Base-by-base conservation (phyloP, 2,797 vertebrate genomes). In the Anableps anableps region DNA sequence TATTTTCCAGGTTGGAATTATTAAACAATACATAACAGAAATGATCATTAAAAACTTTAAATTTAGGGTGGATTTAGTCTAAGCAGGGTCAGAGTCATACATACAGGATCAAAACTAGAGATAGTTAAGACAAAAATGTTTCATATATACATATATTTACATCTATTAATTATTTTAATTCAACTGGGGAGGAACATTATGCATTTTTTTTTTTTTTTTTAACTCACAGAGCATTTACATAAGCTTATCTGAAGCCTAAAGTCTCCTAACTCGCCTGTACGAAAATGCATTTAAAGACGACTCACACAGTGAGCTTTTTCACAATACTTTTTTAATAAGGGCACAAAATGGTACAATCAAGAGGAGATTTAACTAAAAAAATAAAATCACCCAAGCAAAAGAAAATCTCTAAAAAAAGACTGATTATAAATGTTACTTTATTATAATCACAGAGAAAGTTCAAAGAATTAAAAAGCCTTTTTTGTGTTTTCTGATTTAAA, bases 251-350 rank as follows among this genome's bases (percentile, higher is more conserved):
- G 36, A 41, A 68, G 64, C 36, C 17, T 36, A 64, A 64, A 36
- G 31, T 41, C 64, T 68, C 36, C 21, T 36, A 68, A 41, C 36
- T 41, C 36, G 5, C 64, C 64, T 26, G 23, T 6, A 41, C 4
- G 1, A 45, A 45, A 2, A 8, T 74, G 75, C 10, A 82, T 58
- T 79, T 50, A 82, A 75, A 55, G 29, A 78, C 6, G 41, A 71
- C 29, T 29, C 38, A 86, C 53, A 79, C 36, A 0, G 1, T 5
- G 13, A 31, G 29, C 58, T 62, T 76, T 80, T 88, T 77, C 45
- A n/a, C 5, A 83, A 66, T 83, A 78, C 80, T 5, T 41, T n/a
- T 93, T 93, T 92, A 93, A 92, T 93, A 84, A 86, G 76, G 83
- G 77, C 77, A 83, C 43, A 34, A 51, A 50, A 60, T 79, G 31